Evolutionary conservation across 2,113 vertebrate genomes (phyloP), one percentile per base, ranked within the genome.

Genomic region (Cathartes aura): DNA sequence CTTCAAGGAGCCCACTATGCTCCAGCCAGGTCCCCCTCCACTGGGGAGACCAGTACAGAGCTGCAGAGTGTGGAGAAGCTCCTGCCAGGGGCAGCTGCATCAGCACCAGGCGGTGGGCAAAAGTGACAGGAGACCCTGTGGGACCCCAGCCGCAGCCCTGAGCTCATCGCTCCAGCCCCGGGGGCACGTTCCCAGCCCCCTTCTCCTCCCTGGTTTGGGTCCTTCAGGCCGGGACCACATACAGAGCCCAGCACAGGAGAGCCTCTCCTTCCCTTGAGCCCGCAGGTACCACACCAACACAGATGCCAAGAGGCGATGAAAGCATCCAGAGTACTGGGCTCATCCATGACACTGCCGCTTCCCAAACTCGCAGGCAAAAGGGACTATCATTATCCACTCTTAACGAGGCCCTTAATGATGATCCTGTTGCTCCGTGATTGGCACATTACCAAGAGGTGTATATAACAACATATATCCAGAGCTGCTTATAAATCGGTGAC

Each of bases 391-490:
- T 97, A 96, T 86, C 87, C 58, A 48, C 75, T 80, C 89, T 76
- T 95, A 97, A 96, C 58, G 20, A 97, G 89, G 55, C 75, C 43
- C 96, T 93, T 96, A 97, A 97, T 93, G 93, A 97, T 47, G 96
- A 90, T 76, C 91, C 94, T 66, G 72, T 90, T 94, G 91, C 90
- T 92, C 15, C 4, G 86, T 91, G 92, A 81, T 84, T 70, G 86
- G 67, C 1, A 2, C 59, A 11, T 92, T 89, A 86, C 89, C 5
- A 2, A 92, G 84, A 74, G 75, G 91, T 80, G 80, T 67, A n/a
- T 53, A 11, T 45, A 92, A 75, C 80, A 92, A 92, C 87, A 60
- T 12, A 26, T 34, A 86, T 67, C 86, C 16, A 17, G 86, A 93
- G 88, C 86, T 93, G 94, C 82, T 90, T 83, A 59, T 86, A 53